phyloP scores from a whole-genome alignment of 2,113 vertebrate species.

The Nothobranchius furzeri region DNA sequence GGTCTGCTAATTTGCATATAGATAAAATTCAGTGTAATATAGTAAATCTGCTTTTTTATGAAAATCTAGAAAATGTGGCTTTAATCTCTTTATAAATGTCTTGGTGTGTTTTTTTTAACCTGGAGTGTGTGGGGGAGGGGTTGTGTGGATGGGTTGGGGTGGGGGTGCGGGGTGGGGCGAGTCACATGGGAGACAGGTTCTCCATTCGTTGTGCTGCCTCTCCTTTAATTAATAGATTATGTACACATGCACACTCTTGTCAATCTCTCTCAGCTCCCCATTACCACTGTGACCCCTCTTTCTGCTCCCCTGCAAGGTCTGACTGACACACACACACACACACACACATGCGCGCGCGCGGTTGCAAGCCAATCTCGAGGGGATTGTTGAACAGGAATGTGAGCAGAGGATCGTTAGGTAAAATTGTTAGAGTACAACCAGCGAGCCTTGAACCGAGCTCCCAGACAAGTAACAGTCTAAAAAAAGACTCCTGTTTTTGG shows the following conservation, averaged over 20 bases:
- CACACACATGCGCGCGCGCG: not conserved
- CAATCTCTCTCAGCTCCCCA: conserved; percentile 85
- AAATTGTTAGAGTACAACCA: too few species aligned
- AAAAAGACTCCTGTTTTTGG: too few species aligned
- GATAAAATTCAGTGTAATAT: conserved; percentile 80
- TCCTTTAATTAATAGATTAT: conserved; percentile 95
- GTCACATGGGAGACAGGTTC: conserved; percentile 78
- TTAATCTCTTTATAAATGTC: conserved; percentile 73
- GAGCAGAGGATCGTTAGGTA: too few species aligned
- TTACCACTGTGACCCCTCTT: conserved; percentile 86
- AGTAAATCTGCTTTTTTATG: conserved; percentile 75
- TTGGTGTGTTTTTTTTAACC: conserved; percentile 45
- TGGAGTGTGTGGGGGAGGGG: conserved; percentile 24
- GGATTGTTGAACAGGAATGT: too few species aligned
- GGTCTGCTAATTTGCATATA: conserved; percentile 71
- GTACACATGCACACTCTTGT: conserved; percentile 89
- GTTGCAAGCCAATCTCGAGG: too few species aligned
- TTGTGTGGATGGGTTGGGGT: not conserved
- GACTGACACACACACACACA: not conserved
- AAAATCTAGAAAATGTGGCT: conserved; percentile 69
- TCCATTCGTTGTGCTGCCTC: conserved; percentile 74
- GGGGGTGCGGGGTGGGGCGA: conserved; percentile 45
- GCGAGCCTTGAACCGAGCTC: too few species aligned
- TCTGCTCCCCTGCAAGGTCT: conserved; percentile 74
- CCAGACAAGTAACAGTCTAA: too few species aligned